Evolutionary conservation across 2,888 invertebrate genomes (phyloP), one percentile per base, ranked within the genome.

Genomic region (Philaethria dido): DNA sequence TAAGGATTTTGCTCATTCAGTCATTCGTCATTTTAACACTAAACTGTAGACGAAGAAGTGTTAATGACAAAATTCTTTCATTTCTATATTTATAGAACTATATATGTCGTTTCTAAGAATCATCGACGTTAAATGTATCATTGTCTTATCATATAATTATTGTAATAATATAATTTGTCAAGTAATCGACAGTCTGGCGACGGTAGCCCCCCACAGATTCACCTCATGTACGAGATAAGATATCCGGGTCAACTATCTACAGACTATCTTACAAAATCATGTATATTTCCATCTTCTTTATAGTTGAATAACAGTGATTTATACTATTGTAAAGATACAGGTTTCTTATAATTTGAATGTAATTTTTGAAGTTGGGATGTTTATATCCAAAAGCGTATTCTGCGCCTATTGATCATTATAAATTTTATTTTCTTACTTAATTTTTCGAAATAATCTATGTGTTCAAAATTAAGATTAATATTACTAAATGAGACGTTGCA

Each of bases 171-270:
- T 69, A 62, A 61, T 60, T 66, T 14, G 6, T 18, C 33, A 57
- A 42, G 50, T 44, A 52, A 62, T 52, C 72, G 68, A 64, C 64
- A 47, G 39, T 44, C 22, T 6, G 16, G 60, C 14, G 29, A 33
- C 29, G 18, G 18, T 57, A 70, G 80, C 85, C 91, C 91, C 91
- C 91, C 91, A 91, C 91, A 88, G 82, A 86, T 79, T 82, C 82
- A 82, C 80, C 86, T 85, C 89, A 86, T 90, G 90, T 77, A 72
- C 78, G 18, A 72, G 87, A 90, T 89, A 88, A 82, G 73, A 60
- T 22, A 13, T 9, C 62, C 71, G 78, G 85, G 87, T 87, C 85
- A 85, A 72, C 73, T 76, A 79, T 82, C 78, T 78, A 70, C 73
- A 73, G 73, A 70, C 77, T 80, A 80, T 80, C 74, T 75, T 75